Base-by-base conservation (phyloP, 1,140 invertebrate genomes). In the Orius laevigatus region DNA sequence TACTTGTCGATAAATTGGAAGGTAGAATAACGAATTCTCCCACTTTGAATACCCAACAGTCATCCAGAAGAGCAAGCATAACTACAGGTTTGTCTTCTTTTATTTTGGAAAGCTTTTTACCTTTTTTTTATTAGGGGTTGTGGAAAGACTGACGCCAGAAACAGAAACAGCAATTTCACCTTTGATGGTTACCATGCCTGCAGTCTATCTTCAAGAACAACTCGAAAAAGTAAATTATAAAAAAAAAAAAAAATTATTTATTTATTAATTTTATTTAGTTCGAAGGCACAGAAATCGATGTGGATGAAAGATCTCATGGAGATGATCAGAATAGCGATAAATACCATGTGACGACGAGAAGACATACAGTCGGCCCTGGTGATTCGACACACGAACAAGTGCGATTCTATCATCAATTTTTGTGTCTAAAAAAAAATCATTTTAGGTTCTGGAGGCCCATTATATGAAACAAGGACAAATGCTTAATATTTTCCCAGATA, bases 291-390 rank as follows among this genome's bases (percentile, higher is more conserved):
- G 66, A 75, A 54, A 66, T 65, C 8, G 76, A 79, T 58, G 70
- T 71, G 1, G 75, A 75, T 45, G 65, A 66, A 44, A 59, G 63
- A 53, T 61, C 57, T 52, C 42, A 16, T 20, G 18, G 53, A 53
- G 53, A 53, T 44, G 49, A 44, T 25, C 36, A 48, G 4, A 50
- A 35, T 39, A 33, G 16, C 44, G 62, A 66, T 55, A 61, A 59
- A 46, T 65, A 66, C 55, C 54, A 66, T 42, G 63, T 69, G 2
- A 69, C 73, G 1, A 78, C 82, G 40, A 68, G 90, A 48, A 71
- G 90, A 43, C 90, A 95, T 61, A 95, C 91, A 0, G 88, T 95
- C 11, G 89, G 91, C 3, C 89, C 90, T 5, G 87, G 87, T 5
- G 85, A 92, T 68, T 76, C 82, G 40, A 71, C 79, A 1, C 83